Conservation (phyloP, 2,113 vertebrate species). For the Rhipidura dahli region DNA sequence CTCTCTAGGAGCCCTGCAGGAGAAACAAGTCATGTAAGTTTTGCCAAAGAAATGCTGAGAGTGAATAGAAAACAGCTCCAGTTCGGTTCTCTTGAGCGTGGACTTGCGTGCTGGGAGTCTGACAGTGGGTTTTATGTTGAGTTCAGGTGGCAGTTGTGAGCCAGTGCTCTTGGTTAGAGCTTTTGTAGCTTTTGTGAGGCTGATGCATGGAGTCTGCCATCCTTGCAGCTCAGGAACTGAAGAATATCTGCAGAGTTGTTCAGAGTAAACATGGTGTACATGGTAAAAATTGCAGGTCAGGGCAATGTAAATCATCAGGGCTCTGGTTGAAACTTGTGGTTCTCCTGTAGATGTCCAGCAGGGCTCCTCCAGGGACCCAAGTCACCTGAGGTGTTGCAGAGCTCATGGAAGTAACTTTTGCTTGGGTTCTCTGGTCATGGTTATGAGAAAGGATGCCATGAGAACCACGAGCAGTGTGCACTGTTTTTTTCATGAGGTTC, state of each 20-base stretch:
- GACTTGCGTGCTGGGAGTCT: not conserved
- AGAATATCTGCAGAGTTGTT: not conserved
- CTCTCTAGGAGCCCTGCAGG: slow-evolving; percentile 78
- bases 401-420: not conserved
- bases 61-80: not conserved
- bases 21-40: slow-evolving; percentile 92
- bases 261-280: not conserved
- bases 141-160: not conserved
- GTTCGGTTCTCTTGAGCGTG: not conserved
- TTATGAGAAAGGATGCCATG: not conserved
- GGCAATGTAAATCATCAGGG: not conserved
- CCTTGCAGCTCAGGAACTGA: not conserved
- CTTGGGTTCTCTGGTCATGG: not conserved
- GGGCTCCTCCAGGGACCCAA: not conserved
- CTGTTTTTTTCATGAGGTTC: not conserved
- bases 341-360: not conserved
- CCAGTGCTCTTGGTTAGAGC: not conserved
- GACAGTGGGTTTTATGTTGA: not conserved
- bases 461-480: rapidly evolving
- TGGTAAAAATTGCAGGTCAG: not conserved
- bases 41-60: not conserved
- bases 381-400: not conserved
- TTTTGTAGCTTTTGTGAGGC: not conserved
- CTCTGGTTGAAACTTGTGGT: not conserved
- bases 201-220: not conserved